Percentiles rank a stretch among this genome's conserved stretches.
Conservation (phyloP, 2,113 vertebrate species). For the Pteronura brasiliensis region DNA sequence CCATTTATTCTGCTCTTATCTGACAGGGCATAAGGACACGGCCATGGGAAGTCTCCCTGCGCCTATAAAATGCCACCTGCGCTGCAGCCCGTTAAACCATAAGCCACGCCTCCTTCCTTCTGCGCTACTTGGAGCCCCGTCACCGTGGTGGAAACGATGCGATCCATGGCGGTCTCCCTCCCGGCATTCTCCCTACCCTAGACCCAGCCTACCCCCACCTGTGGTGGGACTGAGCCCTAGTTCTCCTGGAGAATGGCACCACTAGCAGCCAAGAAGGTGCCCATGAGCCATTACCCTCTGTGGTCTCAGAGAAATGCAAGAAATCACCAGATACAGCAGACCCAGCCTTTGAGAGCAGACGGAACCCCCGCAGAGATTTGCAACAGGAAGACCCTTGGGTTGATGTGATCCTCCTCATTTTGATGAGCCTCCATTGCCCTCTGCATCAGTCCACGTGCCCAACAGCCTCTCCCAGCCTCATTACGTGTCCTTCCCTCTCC, state of each 20-base stretch:
- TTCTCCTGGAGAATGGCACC: rapidly evolving
- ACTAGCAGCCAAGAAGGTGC: background rate
- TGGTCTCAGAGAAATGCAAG: background rate
- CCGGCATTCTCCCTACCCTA: rapidly evolving
- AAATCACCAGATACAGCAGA: rapidly evolving
- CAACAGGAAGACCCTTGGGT: background rate
- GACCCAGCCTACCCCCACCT: background rate
- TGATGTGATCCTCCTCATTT: background rate
- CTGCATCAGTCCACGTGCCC: background rate
- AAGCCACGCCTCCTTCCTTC: slow-evolving; percentile 64
- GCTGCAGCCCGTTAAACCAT: slow-evolving; percentile 73
- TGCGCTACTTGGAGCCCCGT: slow-evolving; percentile 48
- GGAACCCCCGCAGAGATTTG: background rate
- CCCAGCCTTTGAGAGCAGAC: background rate
- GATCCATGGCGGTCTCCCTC: rapidly evolving
- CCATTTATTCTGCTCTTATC: slow-evolving; percentile 79
- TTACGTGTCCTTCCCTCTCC: no score
- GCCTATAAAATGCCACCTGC: slow-evolving; percentile 70
- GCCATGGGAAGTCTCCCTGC: slow-evolving; percentile 64
- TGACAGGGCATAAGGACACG: slow-evolving; percentile 71
- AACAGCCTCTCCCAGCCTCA: background rate
- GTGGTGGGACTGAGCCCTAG: background rate
- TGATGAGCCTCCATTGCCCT: background rate
- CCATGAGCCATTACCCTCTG: background rate
- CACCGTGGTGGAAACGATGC: rapidly evolving